A percentile compares a stretch with the other conserved stretches of the same genome.
phyloP scores from a whole-genome alignment of 2,888 invertebrate species.

The Rhyacophila evoluta region DNA sequence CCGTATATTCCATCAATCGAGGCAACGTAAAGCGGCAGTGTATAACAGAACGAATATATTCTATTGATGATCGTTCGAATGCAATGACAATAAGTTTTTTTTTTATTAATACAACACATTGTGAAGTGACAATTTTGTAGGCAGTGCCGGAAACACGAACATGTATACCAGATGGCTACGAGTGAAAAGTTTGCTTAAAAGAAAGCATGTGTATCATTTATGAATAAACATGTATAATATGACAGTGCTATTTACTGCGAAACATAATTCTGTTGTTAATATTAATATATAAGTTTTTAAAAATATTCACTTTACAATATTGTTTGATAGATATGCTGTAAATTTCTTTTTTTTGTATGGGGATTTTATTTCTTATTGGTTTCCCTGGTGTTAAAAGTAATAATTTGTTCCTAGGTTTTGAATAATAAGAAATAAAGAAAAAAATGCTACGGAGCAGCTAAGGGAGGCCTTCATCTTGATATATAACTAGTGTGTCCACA shows the following conservation, averaged over 20 bases:
- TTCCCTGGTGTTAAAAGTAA: background rate
- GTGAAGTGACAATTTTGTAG: background rate
- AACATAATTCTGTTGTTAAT: background rate
- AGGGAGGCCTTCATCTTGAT: background rate
- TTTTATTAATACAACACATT: no score
- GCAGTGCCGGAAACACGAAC: no score
- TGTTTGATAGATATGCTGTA: background rate
- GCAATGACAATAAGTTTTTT: background rate
- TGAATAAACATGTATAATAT: background rate
- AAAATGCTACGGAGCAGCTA: background rate
- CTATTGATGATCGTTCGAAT: no score
- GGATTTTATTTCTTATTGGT: background rate
- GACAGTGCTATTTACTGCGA: background rate
- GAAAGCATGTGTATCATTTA: no score
- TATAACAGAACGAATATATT: no score
- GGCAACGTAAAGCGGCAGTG: no score
- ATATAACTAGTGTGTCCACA: background rate
- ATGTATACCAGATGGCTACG: no score
- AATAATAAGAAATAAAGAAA: background rate
- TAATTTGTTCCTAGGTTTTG: background rate
- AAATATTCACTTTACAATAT: background rate
- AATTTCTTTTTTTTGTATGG: background rate
- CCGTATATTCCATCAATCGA: background rate
- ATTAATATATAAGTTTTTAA: slow-evolving; percentile 9
- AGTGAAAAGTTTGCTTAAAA: no score